phyloP scores from a whole-genome alignment of 2,888 invertebrate species.

The Halictus ligatus region DNA sequence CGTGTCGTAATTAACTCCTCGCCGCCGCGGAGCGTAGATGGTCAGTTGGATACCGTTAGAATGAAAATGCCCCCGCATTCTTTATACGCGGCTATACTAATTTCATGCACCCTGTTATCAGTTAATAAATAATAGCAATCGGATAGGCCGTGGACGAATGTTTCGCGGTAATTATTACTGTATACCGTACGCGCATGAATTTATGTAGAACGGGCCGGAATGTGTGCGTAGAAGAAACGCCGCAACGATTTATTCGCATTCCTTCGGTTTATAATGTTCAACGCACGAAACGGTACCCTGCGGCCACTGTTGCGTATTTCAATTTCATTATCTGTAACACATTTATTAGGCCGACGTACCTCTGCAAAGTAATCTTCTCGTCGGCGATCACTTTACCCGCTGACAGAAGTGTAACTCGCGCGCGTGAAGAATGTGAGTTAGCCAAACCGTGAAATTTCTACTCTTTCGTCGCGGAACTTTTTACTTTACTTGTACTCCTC shows the following conservation, averaged over 20 bases:
- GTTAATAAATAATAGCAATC: conserved; percentile 14
- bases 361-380: neutral
- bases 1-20: conserved; percentile 45
- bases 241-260: conserved; percentile 1
- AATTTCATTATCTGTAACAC: neutral
- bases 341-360: neutral
- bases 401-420: neutral
- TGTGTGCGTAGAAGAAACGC: neutral
- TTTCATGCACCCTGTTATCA: neutral
- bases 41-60: conserved; percentile 20
- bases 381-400: neutral
- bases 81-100: neutral
- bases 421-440: neutral
- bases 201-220: neutral
- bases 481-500: neutral
- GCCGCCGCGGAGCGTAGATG: neutral
- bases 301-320: neutral
- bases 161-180: neutral
- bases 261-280: neutral
- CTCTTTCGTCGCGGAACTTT: neutral
- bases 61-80: conserved; percentile 15
- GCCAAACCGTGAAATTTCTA: neutral
- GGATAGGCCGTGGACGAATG: neutral
- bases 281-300: neutral
- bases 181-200: neutral